These are phyloP conservation scores for Ischnura elegans DNA, from an alignment of 2,888 invertebrate species.

Conservation along the genomic window DNA sequence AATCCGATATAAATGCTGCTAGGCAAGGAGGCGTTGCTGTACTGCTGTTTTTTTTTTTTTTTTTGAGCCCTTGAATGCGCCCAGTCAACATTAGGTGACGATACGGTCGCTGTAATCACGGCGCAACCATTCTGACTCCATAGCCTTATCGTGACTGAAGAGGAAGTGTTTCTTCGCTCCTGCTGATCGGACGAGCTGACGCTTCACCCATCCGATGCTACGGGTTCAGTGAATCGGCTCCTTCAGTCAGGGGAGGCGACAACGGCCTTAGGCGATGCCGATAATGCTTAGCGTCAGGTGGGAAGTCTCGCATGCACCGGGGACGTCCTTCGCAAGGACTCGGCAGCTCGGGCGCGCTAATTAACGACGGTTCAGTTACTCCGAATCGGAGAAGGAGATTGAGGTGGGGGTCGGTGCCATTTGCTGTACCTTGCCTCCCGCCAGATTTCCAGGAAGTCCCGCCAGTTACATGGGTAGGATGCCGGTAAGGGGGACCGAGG, in stretches of 20 bases:
- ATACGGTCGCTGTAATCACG: background rate
- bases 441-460: background rate
- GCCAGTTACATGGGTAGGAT: background rate
- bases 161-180: background rate
- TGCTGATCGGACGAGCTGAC: background rate
- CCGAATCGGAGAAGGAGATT: background rate
- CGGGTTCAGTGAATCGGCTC: background rate
- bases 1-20: too few species aligned
- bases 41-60: too few species aligned
- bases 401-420: background rate
- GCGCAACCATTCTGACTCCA: background rate
- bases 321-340: constrained; percentile 11
- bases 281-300: background rate
- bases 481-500: background rate
- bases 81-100: background rate
- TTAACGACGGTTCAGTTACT: constrained; percentile 3
- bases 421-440: background rate
- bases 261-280: too few species aligned
- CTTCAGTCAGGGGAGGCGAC: background rate
- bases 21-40: too few species aligned
- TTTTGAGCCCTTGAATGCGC: too few species aligned
- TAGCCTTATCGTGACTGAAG: background rate
- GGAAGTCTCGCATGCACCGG: background rate
- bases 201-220: background rate
- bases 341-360: background rate